Base-by-base conservation (phyloP, 2,888 invertebrate genomes). In the Trachelus iudaicus region DNA sequence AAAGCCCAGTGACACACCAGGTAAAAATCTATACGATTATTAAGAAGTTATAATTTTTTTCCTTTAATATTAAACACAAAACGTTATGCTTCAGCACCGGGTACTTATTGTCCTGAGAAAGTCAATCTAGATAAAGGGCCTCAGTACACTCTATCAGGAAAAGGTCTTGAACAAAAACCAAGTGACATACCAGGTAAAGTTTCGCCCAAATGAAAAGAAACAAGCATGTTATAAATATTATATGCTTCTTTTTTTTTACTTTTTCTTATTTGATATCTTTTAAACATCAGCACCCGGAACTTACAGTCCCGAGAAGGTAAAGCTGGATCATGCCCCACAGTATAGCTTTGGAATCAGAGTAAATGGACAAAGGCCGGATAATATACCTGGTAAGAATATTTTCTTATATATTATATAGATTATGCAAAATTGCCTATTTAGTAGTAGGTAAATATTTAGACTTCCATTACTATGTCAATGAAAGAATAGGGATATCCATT, bases 1-100 rank as follows among this genome's bases (percentile, higher is more conserved):
- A 80, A 94, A 93, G 85, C 92, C 93, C 71, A 93, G 93, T 83
- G 93, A 94, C 82, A 93, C 94, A 31, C 96, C 96, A 88, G 96
- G 95, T 91, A 88, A 83, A 56, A 69, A 77, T 31, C 30, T 83
- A 78, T 81, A 80, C 76, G 34, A 76, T 74, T 69, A 73, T 73
- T 69, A 34, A 69, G 75, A 73, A 77, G 34, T 30, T 69, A 69
- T 33, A 33, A n/a, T 34, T 34, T 23, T 34, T 12, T 34, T 13
- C 11, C 12, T 73, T 34, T 69, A 12, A 33, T 69, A 69, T 69
- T 69, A 31, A 69, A 37, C 37, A 37, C 37, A 37, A 37, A 13
- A 37, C 4, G n/a, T 79, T 78, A 76, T 75, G 79, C 69, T 83
- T 69, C 79, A 87, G 88, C 89, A 79, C 90, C 87, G 76, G 89